Percentiles rank a stretch among this genome's conserved stretches.
Conservation (phyloP, 2,797 vertebrate genomes). For the Lerista edwardsae region DNA sequence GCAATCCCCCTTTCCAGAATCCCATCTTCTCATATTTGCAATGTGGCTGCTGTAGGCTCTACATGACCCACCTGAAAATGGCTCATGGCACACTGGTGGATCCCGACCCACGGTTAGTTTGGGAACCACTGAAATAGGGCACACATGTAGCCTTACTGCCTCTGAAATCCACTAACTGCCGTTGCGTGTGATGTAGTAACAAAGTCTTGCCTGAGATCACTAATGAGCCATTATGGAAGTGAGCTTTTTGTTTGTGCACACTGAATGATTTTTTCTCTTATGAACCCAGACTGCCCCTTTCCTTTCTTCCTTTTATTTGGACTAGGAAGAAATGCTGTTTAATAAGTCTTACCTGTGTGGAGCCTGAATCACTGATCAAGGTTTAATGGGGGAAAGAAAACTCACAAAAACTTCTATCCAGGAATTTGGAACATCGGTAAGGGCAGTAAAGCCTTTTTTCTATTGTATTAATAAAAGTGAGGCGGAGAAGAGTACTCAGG, state of each 20-base stretch:
- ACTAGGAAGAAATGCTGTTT: neutral
- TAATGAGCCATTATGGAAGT: neutral
- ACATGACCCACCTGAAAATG: no score
- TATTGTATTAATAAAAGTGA: no score
- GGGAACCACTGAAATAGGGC: no score
- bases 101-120: no score
- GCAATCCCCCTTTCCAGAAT: no score
- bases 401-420: no score
- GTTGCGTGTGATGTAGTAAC: neutral
- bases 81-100: no score
- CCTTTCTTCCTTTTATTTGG: neutral
- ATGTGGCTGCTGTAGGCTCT: no score
- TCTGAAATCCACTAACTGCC: no score
- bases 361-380: neutral
- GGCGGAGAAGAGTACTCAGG: neutral
- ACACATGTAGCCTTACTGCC: no score
- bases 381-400: neutral
- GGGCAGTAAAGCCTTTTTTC: neutral
- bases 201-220: neutral
- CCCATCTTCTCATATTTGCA: no score
- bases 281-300: neutral
- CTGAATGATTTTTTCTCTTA: neutral
- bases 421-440: neutral
- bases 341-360: neutral
- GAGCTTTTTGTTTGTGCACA: no score